Conservation (phyloP, 2,888 invertebrate genomes). For the Eutolmus rufibarbis region DNA sequence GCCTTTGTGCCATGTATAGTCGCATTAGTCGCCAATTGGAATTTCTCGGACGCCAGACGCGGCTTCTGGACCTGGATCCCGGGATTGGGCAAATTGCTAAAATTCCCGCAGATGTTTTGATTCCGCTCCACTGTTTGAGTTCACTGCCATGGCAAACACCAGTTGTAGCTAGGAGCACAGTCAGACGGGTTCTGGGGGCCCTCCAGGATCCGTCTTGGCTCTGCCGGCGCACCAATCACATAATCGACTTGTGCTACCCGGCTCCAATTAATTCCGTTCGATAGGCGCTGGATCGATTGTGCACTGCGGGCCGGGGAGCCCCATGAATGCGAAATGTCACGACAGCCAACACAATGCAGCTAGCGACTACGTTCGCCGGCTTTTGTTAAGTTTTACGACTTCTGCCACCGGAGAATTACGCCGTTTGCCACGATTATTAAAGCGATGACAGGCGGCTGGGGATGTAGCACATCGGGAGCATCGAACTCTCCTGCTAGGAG, state of each 20-base stretch:
- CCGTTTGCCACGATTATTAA: not conserved
- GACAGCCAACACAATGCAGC: not conserved
- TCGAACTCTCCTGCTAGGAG: not conserved
- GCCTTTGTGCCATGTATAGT: not conserved
- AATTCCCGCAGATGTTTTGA: not conserved
- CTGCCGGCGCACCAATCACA: not conserved
- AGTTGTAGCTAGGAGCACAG: not conserved
- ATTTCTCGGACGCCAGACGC: not conserved
- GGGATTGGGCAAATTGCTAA: not conserved
- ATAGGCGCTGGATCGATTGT: not conserved
- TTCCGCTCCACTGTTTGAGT: not conserved
- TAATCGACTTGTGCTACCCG: not conserved
- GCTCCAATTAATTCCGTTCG: not conserved
- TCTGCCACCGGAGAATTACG: not conserved
- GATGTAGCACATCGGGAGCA: not conserved
- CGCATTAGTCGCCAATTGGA: not conserved
- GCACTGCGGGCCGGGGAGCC: not conserved
- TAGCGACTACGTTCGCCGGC: not conserved
- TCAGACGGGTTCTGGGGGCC: not conserved
- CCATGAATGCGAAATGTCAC: not conserved
- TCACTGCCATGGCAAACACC: not conserved
- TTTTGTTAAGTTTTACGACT: not conserved
- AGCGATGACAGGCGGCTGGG: not conserved
- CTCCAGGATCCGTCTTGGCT: not conserved
- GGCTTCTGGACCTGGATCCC: not conserved